These are phyloP conservation scores for Otis tarda DNA, from an alignment of 2,113 vertebrate species.

Conservation along the genomic window DNA sequence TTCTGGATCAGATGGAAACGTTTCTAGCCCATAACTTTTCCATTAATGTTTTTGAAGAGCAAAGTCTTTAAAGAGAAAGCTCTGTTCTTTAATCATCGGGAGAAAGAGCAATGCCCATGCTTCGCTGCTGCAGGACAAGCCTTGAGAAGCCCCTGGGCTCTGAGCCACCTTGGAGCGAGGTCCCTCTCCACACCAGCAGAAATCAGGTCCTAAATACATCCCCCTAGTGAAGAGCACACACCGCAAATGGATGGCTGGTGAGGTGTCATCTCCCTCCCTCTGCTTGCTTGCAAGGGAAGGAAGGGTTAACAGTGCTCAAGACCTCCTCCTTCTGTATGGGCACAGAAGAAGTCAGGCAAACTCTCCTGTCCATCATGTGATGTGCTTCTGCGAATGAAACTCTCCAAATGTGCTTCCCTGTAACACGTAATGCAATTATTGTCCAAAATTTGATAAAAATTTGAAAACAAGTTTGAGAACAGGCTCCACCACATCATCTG, in stretches of 20 bases:
- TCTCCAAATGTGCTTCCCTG: neutral
- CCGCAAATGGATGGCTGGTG: neutral
- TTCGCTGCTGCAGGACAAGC: neutral
- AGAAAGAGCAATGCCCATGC: neutral
- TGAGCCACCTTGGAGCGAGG: neutral
- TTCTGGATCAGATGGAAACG: neutral
- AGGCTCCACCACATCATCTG: neutral
- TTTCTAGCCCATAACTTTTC: conserved; percentile 22
- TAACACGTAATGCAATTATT: neutral
- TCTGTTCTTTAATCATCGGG: neutral
- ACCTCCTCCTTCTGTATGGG: fast-evolving
- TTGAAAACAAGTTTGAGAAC: neutral
- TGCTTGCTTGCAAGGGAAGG: neutral
- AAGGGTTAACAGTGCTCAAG: neutral
- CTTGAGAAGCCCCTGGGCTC: neutral
- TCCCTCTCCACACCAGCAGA: neutral
- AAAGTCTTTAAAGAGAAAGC: neutral
- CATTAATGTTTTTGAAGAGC: conserved; percentile 1
- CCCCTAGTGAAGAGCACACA: neutral
- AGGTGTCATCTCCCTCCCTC: neutral
- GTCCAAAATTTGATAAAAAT: neutral
- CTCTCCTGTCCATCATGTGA: fast-evolving
- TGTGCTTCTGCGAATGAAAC: neutral
- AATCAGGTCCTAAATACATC: neutral
- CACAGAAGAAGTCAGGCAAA: neutral